phyloP scores from a whole-genome alignment of 2,113 vertebrate genomes.

The Megaleporinus macrocephalus region DNA sequence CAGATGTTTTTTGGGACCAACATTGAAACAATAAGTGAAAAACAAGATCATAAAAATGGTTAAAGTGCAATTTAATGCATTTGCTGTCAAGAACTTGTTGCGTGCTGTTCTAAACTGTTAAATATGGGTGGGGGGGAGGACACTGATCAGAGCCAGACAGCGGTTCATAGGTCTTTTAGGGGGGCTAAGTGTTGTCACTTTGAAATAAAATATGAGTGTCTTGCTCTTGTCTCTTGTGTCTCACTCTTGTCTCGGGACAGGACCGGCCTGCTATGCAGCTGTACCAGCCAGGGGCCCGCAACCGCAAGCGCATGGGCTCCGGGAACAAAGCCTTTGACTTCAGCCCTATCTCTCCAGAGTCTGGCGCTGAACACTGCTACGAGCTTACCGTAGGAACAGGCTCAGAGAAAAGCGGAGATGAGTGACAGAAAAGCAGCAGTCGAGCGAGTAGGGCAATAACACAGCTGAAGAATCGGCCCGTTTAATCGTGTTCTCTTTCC shows the following conservation, averaged over 20 bases:
- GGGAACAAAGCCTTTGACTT: conserved; percentile 82
- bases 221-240: conserved; percentile 58
- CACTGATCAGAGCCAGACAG: conserved; percentile 39
- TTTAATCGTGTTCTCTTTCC: conserved; percentile 10
- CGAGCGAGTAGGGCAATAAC: not conserved
- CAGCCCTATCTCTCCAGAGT: conserved; percentile 75
- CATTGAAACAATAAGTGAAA: not conserved
- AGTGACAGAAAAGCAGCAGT: conserved; percentile 59
- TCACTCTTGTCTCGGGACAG: conserved; percentile 71
- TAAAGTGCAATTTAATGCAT: not conserved
- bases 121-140: conserved; percentile 25
- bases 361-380: conserved; percentile 74
- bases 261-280: conserved; percentile 93
- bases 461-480: not conserved
- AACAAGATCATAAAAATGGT: not conserved
- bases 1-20: too few relatives aligned
- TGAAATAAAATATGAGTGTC: conserved; percentile 54
- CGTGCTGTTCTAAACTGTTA: conserved; percentile 35
- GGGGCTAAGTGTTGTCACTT: not conserved
- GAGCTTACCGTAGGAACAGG: conserved; percentile 75
- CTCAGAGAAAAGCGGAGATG: conserved; percentile 81
- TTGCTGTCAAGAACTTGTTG: conserved; percentile 41
- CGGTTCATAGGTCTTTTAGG: conserved; percentile 5
- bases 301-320: conserved; percentile 80
- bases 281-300: conserved; percentile 87